Evolutionary conservation across 1,140 invertebrate species (phyloP).

Genomic region (Bombus difficillimus): DNA sequence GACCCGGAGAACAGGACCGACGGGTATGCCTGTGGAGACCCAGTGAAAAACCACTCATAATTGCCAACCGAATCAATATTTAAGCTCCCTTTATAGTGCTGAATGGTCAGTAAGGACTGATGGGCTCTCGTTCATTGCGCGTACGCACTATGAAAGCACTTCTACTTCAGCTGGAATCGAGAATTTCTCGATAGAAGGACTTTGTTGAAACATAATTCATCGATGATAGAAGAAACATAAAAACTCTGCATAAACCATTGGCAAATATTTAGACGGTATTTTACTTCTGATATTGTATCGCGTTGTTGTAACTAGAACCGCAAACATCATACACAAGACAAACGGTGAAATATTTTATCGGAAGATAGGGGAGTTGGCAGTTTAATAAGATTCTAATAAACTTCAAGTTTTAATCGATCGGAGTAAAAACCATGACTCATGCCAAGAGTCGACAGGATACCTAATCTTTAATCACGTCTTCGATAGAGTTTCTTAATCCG

Average conservation of each 20-base stretch:
- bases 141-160: slow-evolving; percentile 28
- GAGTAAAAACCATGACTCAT: slow-evolving; percentile 41
- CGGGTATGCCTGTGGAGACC: slow-evolving; percentile 59
- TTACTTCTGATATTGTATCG: background rate
- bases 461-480: slow-evolving; percentile 67
- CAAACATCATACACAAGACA: background rate
- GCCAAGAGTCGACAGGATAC: slow-evolving; percentile 37
- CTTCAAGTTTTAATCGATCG: slow-evolving; percentile 62
- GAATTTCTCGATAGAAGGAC: background rate
- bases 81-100: slow-evolving; percentile 66
- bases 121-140: slow-evolving; percentile 38
- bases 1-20: slow-evolving; percentile 60
- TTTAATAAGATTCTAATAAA: slow-evolving; percentile 63
- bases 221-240: background rate
- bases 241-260: background rate
- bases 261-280: background rate
- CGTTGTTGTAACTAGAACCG: background rate
- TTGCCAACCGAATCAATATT: slow-evolving; percentile 72
- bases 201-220: background rate
- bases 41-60: slow-evolving; percentile 72
- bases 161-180: slow-evolving; percentile 3
- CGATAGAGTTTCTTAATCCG: slow-evolving; percentile 68
- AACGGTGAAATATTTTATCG: slow-evolving; percentile 9
- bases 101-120: slow-evolving; percentile 59
- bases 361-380: slow-evolving; percentile 29